Evolutionary conservation across 2,888 invertebrate species (phyloP).

Genomic region (Scrobipalpa atriplicella): DNA sequence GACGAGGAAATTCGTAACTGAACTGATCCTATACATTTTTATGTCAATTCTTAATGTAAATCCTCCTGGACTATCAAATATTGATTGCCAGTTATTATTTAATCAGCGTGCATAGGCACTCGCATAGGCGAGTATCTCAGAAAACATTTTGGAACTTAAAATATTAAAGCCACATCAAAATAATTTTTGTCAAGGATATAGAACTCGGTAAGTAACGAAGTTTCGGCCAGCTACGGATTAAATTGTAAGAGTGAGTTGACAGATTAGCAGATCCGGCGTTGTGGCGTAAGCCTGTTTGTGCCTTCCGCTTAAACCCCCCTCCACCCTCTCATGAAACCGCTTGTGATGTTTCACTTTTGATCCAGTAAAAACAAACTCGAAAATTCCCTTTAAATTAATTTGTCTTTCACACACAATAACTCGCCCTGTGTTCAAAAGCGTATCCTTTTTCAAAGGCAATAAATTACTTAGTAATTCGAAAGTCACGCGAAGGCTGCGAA

Average conservation of each 20-base stretch:
- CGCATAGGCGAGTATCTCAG: no score
- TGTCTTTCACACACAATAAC: not conserved
- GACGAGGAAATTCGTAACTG: constrained; percentile 2
- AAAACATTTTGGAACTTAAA: no score
- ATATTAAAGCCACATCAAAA: constrained; percentile 4
- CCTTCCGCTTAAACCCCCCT: constrained; percentile 28
- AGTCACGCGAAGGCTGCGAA: not conserved
- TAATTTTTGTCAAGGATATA: not conserved
- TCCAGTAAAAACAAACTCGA: not conserved
- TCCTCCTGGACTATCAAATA: not conserved
- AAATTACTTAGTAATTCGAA: constrained; percentile 11
- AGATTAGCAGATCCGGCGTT: constrained; percentile 48
- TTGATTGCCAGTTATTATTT: not conserved
- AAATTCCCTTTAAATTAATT: not conserved
- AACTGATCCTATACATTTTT: not conserved
- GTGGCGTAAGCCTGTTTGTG: constrained; percentile 36
- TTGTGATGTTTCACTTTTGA: constrained; percentile 14
- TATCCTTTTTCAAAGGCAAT: constrained; percentile 5
- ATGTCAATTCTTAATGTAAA: not conserved
- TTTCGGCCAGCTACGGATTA: constrained; percentile 47
- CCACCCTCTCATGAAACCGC: constrained; percentile 20
- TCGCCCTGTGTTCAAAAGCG: constrained; percentile 1
- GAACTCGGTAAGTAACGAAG: constrained; percentile 36
- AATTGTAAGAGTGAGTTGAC: constrained; percentile 47
- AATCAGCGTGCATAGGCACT: no score